phyloP scores from a whole-genome alignment of 2,888 invertebrate genomes.

The Spodoptera exigua region DNA sequence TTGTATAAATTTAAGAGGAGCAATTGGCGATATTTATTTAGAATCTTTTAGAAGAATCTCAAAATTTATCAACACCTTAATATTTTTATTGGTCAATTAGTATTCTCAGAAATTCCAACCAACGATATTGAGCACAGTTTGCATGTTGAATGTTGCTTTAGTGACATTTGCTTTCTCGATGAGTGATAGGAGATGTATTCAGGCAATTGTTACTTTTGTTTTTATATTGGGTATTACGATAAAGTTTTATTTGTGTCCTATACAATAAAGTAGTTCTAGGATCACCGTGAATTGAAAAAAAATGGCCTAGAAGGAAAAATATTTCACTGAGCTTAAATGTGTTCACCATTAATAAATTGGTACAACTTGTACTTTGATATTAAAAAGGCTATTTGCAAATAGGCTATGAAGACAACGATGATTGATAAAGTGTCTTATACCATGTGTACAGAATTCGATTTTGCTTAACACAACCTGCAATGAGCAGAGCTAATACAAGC shows the following conservation, averaged over 20 bases:
- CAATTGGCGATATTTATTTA: conserved; percentile 84
- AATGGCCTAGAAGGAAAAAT: conserved; percentile 55
- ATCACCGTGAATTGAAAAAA: conserved; percentile 46
- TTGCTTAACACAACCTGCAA: conserved; percentile 79
- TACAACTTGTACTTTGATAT: conserved; percentile 61
- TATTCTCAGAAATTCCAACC: conserved; percentile 70
- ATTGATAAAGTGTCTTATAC: conserved; percentile 74
- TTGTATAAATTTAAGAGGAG: conserved; percentile 80
- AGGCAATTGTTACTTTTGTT: conserved; percentile 77
- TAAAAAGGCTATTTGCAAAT: conserved; percentile 55
- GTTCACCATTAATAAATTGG: conserved; percentile 67
- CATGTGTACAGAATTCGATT: conserved; percentile 72
- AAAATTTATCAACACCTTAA: conserved; percentile 76
- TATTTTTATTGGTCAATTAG: conserved; percentile 72
- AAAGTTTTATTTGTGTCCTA: conserved; percentile 55
- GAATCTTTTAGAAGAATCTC: conserved; percentile 87
- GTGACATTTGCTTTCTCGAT: conserved; percentile 78
- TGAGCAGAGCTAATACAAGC: conserved; percentile 78
- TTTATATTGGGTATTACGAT: conserved; percentile 68
- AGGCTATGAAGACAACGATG: conserved; percentile 72
- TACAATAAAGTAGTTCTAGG: conserved; percentile 53
- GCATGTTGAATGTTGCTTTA: conserved; percentile 75
- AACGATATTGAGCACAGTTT: conserved; percentile 70
- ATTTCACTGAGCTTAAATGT: conserved; percentile 75
- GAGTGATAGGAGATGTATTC: conserved; percentile 74